Conservation (phyloP, 2,888 invertebrate genomes). For the Malachius bipustulatus region DNA sequence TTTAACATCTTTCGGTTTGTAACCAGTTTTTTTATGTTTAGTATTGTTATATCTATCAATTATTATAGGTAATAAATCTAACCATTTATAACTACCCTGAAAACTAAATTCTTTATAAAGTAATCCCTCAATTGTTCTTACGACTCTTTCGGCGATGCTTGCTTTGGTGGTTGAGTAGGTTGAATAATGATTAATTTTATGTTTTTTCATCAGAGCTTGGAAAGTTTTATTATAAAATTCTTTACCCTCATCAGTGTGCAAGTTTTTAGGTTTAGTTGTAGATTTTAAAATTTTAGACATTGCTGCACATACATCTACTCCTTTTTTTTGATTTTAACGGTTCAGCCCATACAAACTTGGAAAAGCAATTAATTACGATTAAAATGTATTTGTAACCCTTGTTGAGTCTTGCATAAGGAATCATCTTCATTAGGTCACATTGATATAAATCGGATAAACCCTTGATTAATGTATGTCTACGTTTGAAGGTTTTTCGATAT, state of each 20-base stretch:
- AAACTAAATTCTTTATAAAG: conserved; percentile 12
- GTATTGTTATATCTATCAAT: conserved; percentile 5
- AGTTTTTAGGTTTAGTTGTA: conserved; percentile 17
- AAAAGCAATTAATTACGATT: conserved; percentile 29
- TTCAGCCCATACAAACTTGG: conserved; percentile 29
- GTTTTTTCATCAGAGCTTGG: conserved; percentile 17
- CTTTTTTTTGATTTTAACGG: conserved; percentile 26
- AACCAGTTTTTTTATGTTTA: conserved; percentile 7
- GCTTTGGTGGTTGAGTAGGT: conserved; percentile 17
- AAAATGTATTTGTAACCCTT: conserved; percentile 27
- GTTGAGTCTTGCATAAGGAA: conserved; percentile 23
- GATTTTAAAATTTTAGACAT: conserved; percentile 11
- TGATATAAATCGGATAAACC: conserved; percentile 34
- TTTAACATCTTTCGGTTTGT: conserved; percentile 5
- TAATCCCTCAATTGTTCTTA: conserved; percentile 11
- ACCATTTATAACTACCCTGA: conserved; percentile 6
- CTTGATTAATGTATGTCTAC: conserved; percentile 27
- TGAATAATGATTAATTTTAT: conserved; percentile 17
- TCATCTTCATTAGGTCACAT: conserved; percentile 24
- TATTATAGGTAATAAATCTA: neutral
- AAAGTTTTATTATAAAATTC: conserved; percentile 25
- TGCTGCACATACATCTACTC: conserved; percentile 17
- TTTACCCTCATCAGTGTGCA: conserved; percentile 23
- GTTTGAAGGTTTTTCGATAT: conserved; percentile 23
- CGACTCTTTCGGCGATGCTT: conserved; percentile 17